Evolutionary conservation across 2,888 invertebrate species (phyloP), one percentile per base, ranked within the genome.

Genomic region (Anticlea derivata): DNA sequence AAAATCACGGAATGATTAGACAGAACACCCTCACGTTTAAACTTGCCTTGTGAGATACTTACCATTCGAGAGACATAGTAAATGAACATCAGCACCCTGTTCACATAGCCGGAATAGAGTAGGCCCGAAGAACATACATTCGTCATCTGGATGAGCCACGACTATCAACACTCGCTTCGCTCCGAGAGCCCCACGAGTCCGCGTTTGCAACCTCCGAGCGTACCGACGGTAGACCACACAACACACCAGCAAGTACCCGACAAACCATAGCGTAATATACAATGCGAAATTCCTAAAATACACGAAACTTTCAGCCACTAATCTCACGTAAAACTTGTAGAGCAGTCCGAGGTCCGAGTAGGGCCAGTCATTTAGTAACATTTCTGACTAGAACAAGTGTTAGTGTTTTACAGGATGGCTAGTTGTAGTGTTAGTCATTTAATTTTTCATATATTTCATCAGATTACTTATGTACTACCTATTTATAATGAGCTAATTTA

Each of bases 121-220:
- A 10, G 99, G 99, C 0, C 98, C 97, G 81, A 99, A 99, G 83
- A 99, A 99, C 99, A 99, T 99, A 66, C 97, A 97, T 80, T 99
- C 99, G 80, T 99, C 99, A 82, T 99, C 99, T 8, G 99, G 99
- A 90, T 99, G 99, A 12, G 99, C 98, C 31, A 94, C 96, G 1
- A 99, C 94, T 43, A 99, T 79, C 22, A 99, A 84, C 31, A 97
- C 93, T 63, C 96, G 87, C 56, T 86, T 88, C 1, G 92, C 87
- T 30, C 90, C 78, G 26, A 91, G 81, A 7, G 92, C 85, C 20
- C 90, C 91, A 23, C 87, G 84, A 47, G 84, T 86, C 60, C 92
- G 83, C 0, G 86, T 86, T 31, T 92, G 79, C 23, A 89, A 63
- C 22, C 89, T 84, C 71, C 92, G 85, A 23, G 80, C 92, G 58